Evolutionary conservation across 2,888 invertebrate genomes (phyloP).

Genomic region (Germaria angustata): DNA sequence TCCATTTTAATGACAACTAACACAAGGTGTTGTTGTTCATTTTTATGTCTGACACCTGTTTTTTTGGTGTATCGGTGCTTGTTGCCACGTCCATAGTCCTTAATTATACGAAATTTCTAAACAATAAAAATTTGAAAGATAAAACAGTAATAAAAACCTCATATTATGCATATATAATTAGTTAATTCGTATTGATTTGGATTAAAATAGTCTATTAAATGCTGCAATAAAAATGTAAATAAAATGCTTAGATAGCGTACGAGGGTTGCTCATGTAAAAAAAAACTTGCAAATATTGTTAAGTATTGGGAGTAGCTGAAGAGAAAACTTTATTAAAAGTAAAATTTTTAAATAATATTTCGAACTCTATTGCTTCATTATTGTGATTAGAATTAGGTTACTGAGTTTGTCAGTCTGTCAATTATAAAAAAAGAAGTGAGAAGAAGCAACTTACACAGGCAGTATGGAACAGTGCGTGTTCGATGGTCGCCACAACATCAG

Average conservation of each 20-base stretch:
- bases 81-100: background rate
- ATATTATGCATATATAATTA: conserved; percentile 76
- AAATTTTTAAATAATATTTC: too few species aligned
- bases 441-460: too few species aligned
- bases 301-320: too few species aligned
- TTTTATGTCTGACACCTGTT: background rate
- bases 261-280: background rate
- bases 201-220: conserved; percentile 59
- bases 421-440: too few species aligned
- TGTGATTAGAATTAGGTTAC: too few species aligned
- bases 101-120: background rate
- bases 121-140: conserved; percentile 15
- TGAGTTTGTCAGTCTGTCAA: too few species aligned
- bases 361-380: too few species aligned
- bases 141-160: conserved; percentile 10
- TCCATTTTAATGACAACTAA: too few species aligned
- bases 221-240: background rate
- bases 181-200: conserved; percentile 74
- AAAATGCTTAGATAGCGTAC: background rate
- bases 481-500: too few species aligned
- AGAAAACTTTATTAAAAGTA: too few species aligned
- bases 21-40: background rate
- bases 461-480: too few species aligned
- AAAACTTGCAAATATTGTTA: too few species aligned
- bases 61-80: background rate